phyloP scores from a whole-genome alignment of 2,888 invertebrate species.

The Cryptocephalus moraei region DNA sequence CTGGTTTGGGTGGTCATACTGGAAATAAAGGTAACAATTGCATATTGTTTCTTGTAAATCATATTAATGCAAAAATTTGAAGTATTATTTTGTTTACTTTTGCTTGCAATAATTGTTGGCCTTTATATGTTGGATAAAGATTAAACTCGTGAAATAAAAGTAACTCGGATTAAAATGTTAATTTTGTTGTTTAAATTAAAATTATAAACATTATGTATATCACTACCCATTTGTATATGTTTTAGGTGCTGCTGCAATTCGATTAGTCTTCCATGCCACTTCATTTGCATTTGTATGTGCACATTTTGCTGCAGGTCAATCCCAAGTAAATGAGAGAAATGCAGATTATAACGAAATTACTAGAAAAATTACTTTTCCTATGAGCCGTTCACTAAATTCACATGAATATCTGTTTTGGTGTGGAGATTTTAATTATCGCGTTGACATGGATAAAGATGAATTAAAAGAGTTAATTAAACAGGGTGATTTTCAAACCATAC shows the following conservation, averaged over 20 bases:
- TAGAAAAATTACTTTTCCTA: constrained; percentile 79
- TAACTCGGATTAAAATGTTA: too few species aligned
- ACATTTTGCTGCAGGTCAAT: constrained; percentile 98
- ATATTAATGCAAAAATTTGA: too few species aligned
- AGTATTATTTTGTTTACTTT: too few species aligned
- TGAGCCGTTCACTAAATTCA: constrained; percentile 84
- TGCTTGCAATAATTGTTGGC: too few species aligned
- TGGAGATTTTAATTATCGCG: constrained; percentile 90
- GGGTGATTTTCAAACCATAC: constrained; percentile 63
- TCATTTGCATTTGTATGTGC: constrained; percentile 97
- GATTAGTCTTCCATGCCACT: constrained; percentile 84
- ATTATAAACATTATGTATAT: not conserved
- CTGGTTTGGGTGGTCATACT: constrained; percentile 95
- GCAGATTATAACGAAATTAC: constrained; percentile 95
- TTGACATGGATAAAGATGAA: constrained; percentile 92
- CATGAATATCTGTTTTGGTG: constrained; percentile 99
- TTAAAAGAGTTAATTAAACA: constrained; percentile 73
- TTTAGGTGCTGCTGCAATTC: constrained; percentile 79
- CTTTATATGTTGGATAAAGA: too few species aligned
- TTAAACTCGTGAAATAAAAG: too few species aligned
- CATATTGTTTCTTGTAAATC: too few species aligned
- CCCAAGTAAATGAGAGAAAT: constrained; percentile 89
- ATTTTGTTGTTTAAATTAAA: too few species aligned
- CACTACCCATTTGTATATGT: not conserved
- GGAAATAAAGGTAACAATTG: constrained; percentile 32